Evolutionary conservation across 2,113 vertebrate species (phyloP), one percentile per base, ranked within the genome.

Genomic region (Oreochromis niloticus): DNA sequence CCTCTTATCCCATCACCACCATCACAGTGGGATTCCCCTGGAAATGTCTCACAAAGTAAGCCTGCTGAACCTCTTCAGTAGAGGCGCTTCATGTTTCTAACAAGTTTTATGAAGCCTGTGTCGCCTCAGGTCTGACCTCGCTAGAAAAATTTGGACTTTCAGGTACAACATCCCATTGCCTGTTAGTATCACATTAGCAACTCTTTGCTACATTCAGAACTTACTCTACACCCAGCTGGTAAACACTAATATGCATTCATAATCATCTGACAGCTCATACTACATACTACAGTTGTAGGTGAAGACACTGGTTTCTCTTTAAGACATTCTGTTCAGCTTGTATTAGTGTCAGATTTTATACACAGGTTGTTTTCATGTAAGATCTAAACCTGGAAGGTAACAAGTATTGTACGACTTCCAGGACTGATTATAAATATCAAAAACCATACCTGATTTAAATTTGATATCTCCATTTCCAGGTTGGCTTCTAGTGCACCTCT

Each of bases 71-170:
- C 66, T 43, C 14, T 61, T 61, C 57, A 34, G 57, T 10, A 32
- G 57, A 4, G 57, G 8, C 1, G 3, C 36, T 71, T 71, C 12
- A 6, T 43, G 66, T 71, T 71, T 71, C 66, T 71, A 2, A 24
- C n/a, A 24, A 9, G 12, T 43, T 71, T 71, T 71, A 43, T 71
- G 66, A 24, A 9, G 39, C 12, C 36, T 16, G 36, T 71, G 22
- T 43, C 1, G 0, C 36, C n/a, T 43, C 12, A 43, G n/a, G 6
- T 71, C 36, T 71, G 7, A 22, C 12, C 63, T 71, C 0, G 4
- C 34, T 68, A 22, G 11, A 68, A 22, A 22, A 7, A 68, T 5
- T 41, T 13, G 63, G 19, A 22, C 3, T 68, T 39, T 68, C 63
- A 41, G 63, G 36, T 2, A 68, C 19, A 22, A 22, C 41, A 24